These are phyloP conservation scores for Poecilia velifera DNA, from an alignment of 2,797 vertebrate genomes.

Conservation along the genomic window DNA sequence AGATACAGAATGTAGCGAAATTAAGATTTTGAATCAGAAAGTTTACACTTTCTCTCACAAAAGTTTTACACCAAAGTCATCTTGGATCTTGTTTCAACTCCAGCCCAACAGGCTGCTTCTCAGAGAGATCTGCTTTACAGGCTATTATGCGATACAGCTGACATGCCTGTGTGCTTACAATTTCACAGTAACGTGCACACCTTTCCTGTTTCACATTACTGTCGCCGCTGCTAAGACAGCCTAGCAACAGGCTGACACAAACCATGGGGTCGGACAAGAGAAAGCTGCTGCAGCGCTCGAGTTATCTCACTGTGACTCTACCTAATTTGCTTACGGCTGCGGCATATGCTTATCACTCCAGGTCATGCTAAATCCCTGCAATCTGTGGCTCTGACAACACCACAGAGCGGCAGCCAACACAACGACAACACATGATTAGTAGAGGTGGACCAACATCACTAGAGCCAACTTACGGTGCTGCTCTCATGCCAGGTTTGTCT, in stretches of 20 bases:
- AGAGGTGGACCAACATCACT: constrained; percentile 1
- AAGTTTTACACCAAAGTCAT: not conserved
- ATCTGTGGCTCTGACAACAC: constrained; percentile 60
- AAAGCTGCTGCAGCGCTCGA: constrained; percentile 36
- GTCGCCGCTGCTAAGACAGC: constrained; percentile 22
- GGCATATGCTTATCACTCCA: constrained; percentile 62
- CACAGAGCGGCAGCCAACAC: constrained; percentile 35
- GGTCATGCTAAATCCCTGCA: constrained; percentile 64
- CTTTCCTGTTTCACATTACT: constrained; percentile 31
- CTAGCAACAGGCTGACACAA: constrained; percentile 39
- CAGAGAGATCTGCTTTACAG: not conserved
- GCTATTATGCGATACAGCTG: constrained; percentile 14
- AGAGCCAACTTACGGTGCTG: not conserved
- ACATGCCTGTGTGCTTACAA: constrained; percentile 25
- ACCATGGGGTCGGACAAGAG: constrained; percentile 19
- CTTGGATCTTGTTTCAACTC: not conserved
- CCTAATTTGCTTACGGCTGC: constrained; percentile 63
- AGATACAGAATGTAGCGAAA: not conserved
- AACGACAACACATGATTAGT: constrained; percentile 23
- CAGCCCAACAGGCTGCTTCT: not conserved
- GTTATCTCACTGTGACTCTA: constrained; percentile 53
- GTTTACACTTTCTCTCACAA: not conserved
- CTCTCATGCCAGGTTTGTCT: not conserved
- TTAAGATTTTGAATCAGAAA: not conserved
- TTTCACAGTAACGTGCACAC: constrained; percentile 29